Conservation (phyloP, 2,888 invertebrate genomes). For the Julus scandinavius region DNA sequence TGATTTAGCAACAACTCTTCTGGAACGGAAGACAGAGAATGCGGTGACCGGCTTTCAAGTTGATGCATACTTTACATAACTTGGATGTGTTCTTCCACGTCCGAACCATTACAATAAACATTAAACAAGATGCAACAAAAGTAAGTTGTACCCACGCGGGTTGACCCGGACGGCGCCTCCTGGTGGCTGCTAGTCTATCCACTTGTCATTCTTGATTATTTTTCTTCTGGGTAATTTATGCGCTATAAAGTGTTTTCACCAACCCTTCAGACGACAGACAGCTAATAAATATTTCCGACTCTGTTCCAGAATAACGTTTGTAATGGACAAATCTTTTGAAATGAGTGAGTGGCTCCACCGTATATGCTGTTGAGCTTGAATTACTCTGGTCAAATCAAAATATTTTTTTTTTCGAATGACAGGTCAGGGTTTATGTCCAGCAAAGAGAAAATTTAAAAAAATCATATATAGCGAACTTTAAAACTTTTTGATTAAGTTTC, state of each 20-base stretch:
- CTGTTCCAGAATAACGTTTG: background rate
- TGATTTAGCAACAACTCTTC: background rate
- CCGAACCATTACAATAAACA: constrained; percentile 1
- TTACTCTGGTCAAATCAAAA: background rate
- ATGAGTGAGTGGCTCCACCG: background rate
- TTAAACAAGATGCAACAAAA: background rate
- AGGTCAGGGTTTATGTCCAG: background rate
- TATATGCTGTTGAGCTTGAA: background rate
- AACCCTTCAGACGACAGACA: background rate
- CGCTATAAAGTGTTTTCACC: background rate
- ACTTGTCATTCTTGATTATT: background rate
- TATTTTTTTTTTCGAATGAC: background rate
- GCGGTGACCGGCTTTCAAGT: background rate
- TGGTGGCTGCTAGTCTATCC: background rate
- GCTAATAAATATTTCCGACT: background rate
- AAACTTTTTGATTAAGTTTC: background rate
- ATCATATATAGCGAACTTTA: background rate
- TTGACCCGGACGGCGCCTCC: background rate
- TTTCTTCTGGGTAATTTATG: background rate
- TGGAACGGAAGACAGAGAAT: background rate
- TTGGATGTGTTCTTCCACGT: background rate
- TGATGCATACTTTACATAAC: constrained; percentile 47
- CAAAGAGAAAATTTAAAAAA: background rate
- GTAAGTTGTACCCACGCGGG: background rate
- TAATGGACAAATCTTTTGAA: background rate